Evolutionary conservation across 2,888 invertebrate species (phyloP).

Genomic region (Dryadula phaetusa): DNA sequence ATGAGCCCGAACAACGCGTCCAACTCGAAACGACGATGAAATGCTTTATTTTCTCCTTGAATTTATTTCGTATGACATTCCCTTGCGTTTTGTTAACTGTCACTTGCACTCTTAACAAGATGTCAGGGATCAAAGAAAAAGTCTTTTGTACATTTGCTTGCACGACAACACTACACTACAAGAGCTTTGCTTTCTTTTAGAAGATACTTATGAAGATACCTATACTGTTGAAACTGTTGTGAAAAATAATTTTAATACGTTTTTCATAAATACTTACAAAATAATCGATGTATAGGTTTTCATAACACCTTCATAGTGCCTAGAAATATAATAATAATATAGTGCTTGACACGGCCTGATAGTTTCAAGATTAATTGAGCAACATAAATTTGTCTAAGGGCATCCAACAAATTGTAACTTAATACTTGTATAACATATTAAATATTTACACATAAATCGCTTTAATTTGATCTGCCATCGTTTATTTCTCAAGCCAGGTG

Average conservation of each 20-base stretch:
- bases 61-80: constrained; percentile 75
- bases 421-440: constrained; percentile 36
- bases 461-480: constrained; percentile 42
- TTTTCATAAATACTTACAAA: background rate
- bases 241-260: background rate
- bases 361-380: constrained; percentile 18
- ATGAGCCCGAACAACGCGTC: constrained; percentile 66
- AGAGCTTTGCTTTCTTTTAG: constrained; percentile 17
- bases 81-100: constrained; percentile 78
- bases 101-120: constrained; percentile 58
- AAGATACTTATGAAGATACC: too few relatives aligned
- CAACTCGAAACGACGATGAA: constrained; percentile 69
- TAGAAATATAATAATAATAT: background rate
- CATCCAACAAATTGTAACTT: constrained; percentile 37
- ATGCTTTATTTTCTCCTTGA: constrained; percentile 77
- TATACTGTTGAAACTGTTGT: too few relatives aligned
- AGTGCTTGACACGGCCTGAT: background rate
- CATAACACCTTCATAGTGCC: background rate
- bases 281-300: background rate
- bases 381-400: constrained; percentile 24
- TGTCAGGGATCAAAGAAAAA: constrained; percentile 38
- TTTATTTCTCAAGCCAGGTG: constrained; percentile 42
- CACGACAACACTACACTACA: constrained; percentile 1
- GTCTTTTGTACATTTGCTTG: constrained; percentile 21
- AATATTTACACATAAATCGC: constrained; percentile 37